A percentile compares a stretch with the other conserved stretches of the same genome.
These are phyloP conservation scores for Tangara arthus DNA, from an alignment of 2,797 vertebrate species.

Conservation along the genomic window DNA sequence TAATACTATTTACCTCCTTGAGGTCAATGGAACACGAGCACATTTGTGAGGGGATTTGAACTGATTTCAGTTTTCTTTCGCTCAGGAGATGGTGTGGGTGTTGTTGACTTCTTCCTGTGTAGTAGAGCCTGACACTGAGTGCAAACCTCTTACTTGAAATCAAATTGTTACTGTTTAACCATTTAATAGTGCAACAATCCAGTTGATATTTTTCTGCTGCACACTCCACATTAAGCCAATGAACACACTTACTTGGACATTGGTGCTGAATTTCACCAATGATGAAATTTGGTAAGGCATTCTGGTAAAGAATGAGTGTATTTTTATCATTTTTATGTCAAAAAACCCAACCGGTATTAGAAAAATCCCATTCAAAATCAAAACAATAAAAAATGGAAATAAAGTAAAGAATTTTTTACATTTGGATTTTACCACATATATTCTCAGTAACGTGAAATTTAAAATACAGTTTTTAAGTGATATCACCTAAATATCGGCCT, in stretches of 20 bases:
- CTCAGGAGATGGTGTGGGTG: background rate
- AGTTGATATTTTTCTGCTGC: background rate
- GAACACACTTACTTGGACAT: background rate
- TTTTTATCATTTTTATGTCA: background rate
- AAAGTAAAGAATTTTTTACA: background rate
- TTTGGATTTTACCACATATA: background rate
- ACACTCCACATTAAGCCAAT: background rate
- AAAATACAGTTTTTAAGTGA: background rate
- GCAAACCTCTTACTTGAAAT: background rate
- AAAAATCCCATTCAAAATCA: background rate
- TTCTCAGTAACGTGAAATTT: background rate
- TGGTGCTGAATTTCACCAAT: background rate
- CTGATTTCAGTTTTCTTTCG: background rate
- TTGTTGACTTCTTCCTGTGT: background rate
- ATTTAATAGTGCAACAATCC: background rate
- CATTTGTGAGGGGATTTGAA: background rate
- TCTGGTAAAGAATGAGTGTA: background rate
- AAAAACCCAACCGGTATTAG: background rate
- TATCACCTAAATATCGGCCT: background rate
- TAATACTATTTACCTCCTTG: background rate
- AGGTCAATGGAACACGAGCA: background rate
- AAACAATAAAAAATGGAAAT: background rate
- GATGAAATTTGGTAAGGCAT: background rate
- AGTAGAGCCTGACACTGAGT: background rate
- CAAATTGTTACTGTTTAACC: background rate